Evolutionary conservation across 1,140 invertebrate species (phyloP).

Genomic region (Philotrypesis tridentata): DNA sequence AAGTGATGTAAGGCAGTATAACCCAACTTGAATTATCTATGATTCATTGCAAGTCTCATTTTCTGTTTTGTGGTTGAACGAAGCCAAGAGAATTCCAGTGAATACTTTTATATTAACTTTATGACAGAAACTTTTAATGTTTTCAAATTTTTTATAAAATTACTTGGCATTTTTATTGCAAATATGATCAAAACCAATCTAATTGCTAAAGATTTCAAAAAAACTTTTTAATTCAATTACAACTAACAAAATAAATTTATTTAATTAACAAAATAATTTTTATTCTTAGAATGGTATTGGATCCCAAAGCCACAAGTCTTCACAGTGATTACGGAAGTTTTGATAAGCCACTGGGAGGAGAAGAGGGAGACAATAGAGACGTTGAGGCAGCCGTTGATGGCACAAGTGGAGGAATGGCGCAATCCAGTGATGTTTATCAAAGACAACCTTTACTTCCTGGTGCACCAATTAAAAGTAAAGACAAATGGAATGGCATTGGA

Average conservation of each 20-base stretch:
- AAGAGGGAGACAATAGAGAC: conserved; percentile 65
- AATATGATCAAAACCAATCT: neutral
- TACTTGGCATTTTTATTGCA: neutral
- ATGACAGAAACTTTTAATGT: no score
- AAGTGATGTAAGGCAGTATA: neutral
- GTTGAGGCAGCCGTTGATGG: conserved; percentile 68
- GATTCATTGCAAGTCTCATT: conserved; percentile 4
- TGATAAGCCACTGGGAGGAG: conserved; percentile 67
- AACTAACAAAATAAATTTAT: neutral
- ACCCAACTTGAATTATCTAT: neutral
- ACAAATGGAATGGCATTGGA: conserved; percentile 67
- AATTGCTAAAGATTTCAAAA: neutral
- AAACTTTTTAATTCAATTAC: neutral
- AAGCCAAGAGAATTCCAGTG: neutral
- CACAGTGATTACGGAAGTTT: conserved; percentile 77
- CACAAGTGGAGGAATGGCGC: conserved; percentile 70
- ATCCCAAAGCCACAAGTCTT: conserved; percentile 72
- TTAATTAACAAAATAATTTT: conserved; percentile 13
- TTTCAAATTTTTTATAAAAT: neutral
- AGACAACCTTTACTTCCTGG: conserved; percentile 73
- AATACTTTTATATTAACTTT: no score
- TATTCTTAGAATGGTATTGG: conserved; percentile 74
- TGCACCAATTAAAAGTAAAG: conserved; percentile 68
- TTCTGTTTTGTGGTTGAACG: neutral
- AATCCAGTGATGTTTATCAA: conserved; percentile 74